These are phyloP conservation scores for Macropodus opercularis DNA, from an alignment of 2,797 vertebrate genomes.

Conservation along the genomic window DNA sequence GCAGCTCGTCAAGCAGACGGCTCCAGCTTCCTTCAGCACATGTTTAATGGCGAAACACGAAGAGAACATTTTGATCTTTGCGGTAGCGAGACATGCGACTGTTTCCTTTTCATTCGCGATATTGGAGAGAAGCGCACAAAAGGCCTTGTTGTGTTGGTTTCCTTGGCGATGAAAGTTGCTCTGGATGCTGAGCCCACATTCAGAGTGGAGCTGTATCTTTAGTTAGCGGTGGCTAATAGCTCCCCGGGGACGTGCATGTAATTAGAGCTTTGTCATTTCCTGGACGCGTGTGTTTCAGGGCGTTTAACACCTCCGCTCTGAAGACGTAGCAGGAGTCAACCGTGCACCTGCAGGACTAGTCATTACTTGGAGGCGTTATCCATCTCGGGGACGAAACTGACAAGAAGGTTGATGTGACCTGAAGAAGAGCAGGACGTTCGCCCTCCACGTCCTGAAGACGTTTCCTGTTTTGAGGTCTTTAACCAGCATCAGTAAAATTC, in stretches of 20 bases:
- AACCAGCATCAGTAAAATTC: no score
- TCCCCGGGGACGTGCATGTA: constrained; percentile 51
- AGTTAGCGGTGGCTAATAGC: constrained; percentile 53
- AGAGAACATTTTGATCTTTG: constrained; percentile 56
- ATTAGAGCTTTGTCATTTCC: constrained; percentile 67
- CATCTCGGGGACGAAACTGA: constrained; percentile 3
- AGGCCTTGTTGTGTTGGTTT: constrained; percentile 58
- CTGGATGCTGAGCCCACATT: constrained; percentile 51
- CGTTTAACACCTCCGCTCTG: constrained; percentile 30
- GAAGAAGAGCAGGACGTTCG: constrained; percentile 11
- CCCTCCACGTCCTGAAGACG: constrained; percentile 2
- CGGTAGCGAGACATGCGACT: constrained; percentile 22
- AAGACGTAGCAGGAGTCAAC: constrained; percentile 22
- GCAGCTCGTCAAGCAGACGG: background rate
- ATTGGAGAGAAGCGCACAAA: constrained; percentile 39
- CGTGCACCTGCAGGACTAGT: constrained; percentile 46
- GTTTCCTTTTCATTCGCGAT: constrained; percentile 60
- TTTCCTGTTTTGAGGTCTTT: constrained; percentile 12
- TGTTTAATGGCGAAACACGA: constrained; percentile 54
- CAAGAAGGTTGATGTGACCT: constrained; percentile 4
- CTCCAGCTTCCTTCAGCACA: constrained; percentile 5
- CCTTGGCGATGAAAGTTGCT: constrained; percentile 65
- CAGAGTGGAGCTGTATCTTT: constrained; percentile 56
- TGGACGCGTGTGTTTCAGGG: constrained; percentile 39
- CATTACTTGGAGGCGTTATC: constrained; percentile 15